phyloP scores from a whole-genome alignment of 2,113 vertebrate genomes.

The Odontesthes bonariensis region DNA sequence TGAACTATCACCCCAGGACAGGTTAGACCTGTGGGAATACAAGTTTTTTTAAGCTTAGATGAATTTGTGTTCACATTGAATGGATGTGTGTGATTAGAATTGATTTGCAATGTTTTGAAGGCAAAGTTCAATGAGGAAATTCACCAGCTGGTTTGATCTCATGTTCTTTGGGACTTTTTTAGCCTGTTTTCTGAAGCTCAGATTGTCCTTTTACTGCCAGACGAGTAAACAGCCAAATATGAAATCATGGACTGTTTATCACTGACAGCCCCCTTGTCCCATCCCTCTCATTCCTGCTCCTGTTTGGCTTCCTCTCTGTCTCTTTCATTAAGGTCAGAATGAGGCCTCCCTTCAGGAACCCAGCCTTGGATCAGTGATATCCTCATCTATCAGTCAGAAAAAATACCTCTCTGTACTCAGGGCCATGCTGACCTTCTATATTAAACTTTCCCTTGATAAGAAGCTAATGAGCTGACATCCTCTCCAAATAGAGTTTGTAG shows the following conservation, averaged over 20 bases:
- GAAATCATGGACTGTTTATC: slow-evolving; percentile 37
- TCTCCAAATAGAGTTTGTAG: slow-evolving; percentile 36
- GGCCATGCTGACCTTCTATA: slow-evolving; percentile 58
- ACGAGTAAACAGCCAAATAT: slow-evolving; percentile 10
- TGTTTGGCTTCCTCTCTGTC: slow-evolving; percentile 43
- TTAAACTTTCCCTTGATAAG: slow-evolving; percentile 50
- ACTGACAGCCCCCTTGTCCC: slow-evolving; percentile 22
- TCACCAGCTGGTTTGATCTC: too few species aligned
- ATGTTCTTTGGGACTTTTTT: neutral
- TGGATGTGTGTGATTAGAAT: neutral
- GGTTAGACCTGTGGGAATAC: neutral
- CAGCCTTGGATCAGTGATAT: slow-evolving; percentile 36
- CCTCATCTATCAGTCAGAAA: slow-evolving; percentile 43
- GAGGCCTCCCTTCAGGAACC: slow-evolving; percentile 10
- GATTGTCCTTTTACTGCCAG: neutral
- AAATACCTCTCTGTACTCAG: slow-evolving; percentile 22
- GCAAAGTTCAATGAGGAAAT: neutral
- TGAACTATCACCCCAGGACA: neutral
- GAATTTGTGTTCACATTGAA: neutral
- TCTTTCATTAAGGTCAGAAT: slow-evolving; percentile 41
- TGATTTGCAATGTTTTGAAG: neutral
- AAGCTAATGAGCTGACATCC: slow-evolving; percentile 48
- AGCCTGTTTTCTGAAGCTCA: neutral
- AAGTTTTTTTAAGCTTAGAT: neutral
- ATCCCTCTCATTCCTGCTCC: slow-evolving; percentile 39